phyloP scores from a whole-genome alignment of 2,797 vertebrate genomes.

The Leuciscus waleckii region DNA sequence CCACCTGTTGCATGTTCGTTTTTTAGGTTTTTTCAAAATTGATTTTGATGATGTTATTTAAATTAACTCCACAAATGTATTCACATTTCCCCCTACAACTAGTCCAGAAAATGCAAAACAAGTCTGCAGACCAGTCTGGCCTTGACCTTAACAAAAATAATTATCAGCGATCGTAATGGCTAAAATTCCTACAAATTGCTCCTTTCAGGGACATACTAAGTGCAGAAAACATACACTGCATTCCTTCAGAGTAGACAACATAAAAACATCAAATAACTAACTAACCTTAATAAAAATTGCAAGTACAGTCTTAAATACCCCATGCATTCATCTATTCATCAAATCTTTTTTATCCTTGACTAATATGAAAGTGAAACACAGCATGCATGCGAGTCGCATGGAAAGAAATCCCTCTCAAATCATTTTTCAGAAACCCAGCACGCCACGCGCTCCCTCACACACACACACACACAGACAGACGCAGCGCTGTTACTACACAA shows the following conservation, averaged over 20 bases:
- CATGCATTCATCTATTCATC: constrained; percentile 47
- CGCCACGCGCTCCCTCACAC: constrained; percentile 9
- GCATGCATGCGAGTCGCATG: constrained; percentile 30
- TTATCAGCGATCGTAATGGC: neutral
- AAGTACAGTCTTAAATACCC: constrained; percentile 42
- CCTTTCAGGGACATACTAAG: constrained; percentile 37
- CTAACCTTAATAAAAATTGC: constrained; percentile 50
- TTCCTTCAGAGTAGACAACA: constrained; percentile 26
- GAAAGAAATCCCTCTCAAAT: constrained; percentile 50
- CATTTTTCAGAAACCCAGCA: constrained; percentile 42
- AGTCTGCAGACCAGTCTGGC: neutral
- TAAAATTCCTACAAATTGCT: neutral
- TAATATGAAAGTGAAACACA: constrained; percentile 13
- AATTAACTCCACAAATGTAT: neutral
- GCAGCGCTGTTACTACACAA: constrained; percentile 15
- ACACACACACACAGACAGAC: constrained; percentile 34
- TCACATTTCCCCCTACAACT: neutral
- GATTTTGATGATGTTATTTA: neutral
- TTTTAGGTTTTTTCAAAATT: neutral
- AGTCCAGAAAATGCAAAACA: constrained; percentile 1
- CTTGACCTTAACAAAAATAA: constrained; percentile 10
- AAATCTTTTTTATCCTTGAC: constrained; percentile 46
- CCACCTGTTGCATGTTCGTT: neutral
- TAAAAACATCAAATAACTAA: constrained; percentile 41
- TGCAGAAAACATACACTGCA: constrained; percentile 11